Evolutionary conservation across 2,797 vertebrate species (phyloP).

Genomic region (Lates japonicus): DNA sequence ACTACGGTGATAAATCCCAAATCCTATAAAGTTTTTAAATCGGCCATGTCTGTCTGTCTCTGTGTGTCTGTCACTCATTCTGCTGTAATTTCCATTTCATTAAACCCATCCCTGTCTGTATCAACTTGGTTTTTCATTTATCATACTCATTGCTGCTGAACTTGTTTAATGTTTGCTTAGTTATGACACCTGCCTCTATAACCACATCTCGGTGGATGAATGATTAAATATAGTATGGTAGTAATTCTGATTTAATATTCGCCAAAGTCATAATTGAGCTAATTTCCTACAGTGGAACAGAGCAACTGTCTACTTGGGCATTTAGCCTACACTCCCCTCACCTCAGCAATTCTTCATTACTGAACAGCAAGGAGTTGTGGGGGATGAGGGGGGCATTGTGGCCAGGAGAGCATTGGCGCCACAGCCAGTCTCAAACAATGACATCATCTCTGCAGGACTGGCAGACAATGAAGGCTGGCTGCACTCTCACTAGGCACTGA

Average conservation of each 20-base stretch:
- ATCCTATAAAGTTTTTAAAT: no score
- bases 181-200: no score
- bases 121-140: no score
- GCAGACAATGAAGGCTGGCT: slow-evolving; percentile 56
- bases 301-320: slow-evolving; percentile 41
- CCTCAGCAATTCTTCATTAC: slow-evolving; percentile 59
- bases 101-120: no score
- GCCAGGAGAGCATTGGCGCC: slow-evolving; percentile 48
- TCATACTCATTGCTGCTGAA: no score
- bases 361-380: slow-evolving; percentile 32
- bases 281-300: slow-evolving; percentile 13
- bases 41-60: no score
- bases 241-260: not conserved
- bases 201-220: not conserved
- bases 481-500: slow-evolving; percentile 24
- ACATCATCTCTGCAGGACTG: slow-evolving; percentile 87
- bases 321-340: slow-evolving; percentile 24
- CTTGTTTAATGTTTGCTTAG: no score
- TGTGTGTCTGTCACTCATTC: no score
- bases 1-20: no score
- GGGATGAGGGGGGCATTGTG: slow-evolving; percentile 4
- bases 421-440: slow-evolving; percentile 72
- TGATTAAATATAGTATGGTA: not conserved
- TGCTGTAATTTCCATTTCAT: no score
- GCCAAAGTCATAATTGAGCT: not conserved